Conservation (phyloP, 2,888 invertebrate species). For the Beris chalybata region DNA sequence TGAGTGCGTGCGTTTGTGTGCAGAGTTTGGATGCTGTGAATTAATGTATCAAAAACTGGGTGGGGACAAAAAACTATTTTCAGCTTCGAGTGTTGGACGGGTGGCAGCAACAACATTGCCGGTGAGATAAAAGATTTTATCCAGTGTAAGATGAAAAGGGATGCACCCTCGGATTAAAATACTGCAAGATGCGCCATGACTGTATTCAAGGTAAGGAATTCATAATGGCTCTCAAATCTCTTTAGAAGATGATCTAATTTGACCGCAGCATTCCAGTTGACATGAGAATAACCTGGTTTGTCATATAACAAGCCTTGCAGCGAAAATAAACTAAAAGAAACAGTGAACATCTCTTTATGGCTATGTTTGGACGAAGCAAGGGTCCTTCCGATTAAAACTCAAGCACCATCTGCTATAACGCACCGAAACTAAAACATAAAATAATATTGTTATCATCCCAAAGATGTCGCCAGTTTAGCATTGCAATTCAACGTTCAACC, state of each 20-base stretch:
- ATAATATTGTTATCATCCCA: slow-evolving; percentile 6
- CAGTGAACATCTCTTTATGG: too few relatives aligned
- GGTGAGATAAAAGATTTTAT: not conserved
- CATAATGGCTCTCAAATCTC: too few relatives aligned
- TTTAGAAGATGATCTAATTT: too few relatives aligned
- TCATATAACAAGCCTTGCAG: too few relatives aligned
- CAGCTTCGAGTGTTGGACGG: slow-evolving; percentile 10
- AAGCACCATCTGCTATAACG: slow-evolving; percentile 28
- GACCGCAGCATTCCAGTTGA: too few relatives aligned
- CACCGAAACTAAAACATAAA: slow-evolving; percentile 11
- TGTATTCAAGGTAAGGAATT: too few relatives aligned
- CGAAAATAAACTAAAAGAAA: too few relatives aligned
- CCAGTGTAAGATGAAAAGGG: not conserved
- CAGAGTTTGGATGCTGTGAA: slow-evolving; percentile 4
- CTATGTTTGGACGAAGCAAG: too few relatives aligned
- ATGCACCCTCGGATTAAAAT: not conserved
- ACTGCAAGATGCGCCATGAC: slow-evolving; percentile 20
- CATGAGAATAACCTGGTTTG: too few relatives aligned
- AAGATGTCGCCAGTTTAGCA: slow-evolving; percentile 26
- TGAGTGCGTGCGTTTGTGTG: not conserved
- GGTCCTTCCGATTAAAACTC: too few relatives aligned
- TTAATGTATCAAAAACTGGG: slow-evolving; percentile 26
- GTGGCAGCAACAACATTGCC: not conserved
- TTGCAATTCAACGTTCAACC: not conserved
- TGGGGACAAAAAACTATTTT: slow-evolving; percentile 35